A percentile compares a stretch with the other conserved stretches of the same genome.
phyloP scores from a whole-genome alignment of 1,140 invertebrate genomes.

The Drosophila mayri region DNA sequence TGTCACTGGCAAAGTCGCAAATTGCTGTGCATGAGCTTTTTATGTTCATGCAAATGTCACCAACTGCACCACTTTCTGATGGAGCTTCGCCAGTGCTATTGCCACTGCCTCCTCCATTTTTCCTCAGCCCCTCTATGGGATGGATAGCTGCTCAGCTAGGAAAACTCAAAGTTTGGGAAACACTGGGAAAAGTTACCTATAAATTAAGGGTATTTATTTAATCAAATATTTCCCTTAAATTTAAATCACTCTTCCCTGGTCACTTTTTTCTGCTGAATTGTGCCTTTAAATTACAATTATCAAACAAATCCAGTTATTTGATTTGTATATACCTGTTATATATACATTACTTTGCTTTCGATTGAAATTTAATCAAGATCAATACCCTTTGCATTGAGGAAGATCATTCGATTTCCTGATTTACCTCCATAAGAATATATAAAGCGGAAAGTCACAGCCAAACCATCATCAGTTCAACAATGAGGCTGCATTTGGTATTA shows the following conservation, averaged over 20 bases:
- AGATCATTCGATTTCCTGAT: constrained; percentile 1
- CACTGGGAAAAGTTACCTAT: constrained; percentile 4
- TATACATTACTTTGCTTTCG: neutral
- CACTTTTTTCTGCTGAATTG: neutral
- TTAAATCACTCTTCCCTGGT: neutral
- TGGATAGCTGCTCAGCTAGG: constrained; percentile 27
- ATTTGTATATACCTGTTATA: neutral
- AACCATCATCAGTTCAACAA: neutral
- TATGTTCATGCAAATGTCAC: constrained; percentile 84
- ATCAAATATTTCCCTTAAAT: neutral
- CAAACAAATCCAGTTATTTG: constrained; percentile 13
- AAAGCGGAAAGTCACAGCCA: neutral
- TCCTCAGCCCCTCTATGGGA: constrained; percentile 10
- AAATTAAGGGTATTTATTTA: neutral
- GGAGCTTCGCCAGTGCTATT: constrained; percentile 45
- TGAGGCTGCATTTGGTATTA: constrained; percentile 5
- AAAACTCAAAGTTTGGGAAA: constrained; percentile 35
- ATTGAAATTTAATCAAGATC: constrained; percentile 4
- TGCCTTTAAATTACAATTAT: neutral
- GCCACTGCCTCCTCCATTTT: neutral
- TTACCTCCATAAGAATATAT: constrained; percentile 1
- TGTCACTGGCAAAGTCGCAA: constrained; percentile 83
- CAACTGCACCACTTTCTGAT: constrained; percentile 70
- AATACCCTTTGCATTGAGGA: constrained; percentile 5
- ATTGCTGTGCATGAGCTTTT: constrained; percentile 83